A percentile compares a stretch with the other conserved stretches of the same genome.
Conservation (phyloP, 1,140 invertebrate species). For the Psilanteris sp. region DNA sequence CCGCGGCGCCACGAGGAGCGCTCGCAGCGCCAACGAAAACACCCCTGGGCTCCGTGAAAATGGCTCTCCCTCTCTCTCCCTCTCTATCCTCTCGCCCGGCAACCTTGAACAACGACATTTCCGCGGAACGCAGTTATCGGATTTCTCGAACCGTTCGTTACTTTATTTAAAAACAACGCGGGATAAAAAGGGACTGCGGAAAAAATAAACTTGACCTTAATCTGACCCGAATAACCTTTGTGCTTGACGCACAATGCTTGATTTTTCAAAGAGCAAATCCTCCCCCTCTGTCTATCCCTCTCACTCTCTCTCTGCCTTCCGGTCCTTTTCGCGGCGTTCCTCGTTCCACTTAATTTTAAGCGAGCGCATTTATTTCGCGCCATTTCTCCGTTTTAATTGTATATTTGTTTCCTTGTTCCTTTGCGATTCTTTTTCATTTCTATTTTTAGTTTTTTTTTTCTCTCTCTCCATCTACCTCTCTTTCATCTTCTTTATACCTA, state of each 20-base stretch:
- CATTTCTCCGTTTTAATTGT: too few species aligned
- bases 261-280: slow-evolving; percentile 18
- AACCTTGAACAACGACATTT: not conserved
- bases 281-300: too few species aligned
- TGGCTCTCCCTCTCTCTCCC: too few species aligned
- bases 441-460: too few species aligned
- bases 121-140: slow-evolving; percentile 1
- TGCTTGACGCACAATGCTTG: slow-evolving; percentile 17
- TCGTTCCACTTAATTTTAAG: slow-evolving; percentile 3
- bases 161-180: slow-evolving; percentile 1
- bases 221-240: slow-evolving; percentile 42
- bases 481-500: too few species aligned
- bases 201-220: slow-evolving; percentile 52
- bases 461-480: too few species aligned
- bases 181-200: not conserved
- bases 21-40: too few species aligned
- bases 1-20: too few species aligned
- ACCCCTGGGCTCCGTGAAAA: too few species aligned
- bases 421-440: too few species aligned
- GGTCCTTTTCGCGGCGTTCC: slow-evolving; percentile 5
- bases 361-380: slow-evolving; percentile 25
- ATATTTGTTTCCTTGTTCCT: slow-evolving; percentile 27
- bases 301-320: slow-evolving; percentile 4
- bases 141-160: not conserved
- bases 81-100: too few species aligned